Percentiles rank a stretch among this genome's conserved stretches.
Conservation (phyloP, 2,797 vertebrate species). For the Lemur catta region DNA sequence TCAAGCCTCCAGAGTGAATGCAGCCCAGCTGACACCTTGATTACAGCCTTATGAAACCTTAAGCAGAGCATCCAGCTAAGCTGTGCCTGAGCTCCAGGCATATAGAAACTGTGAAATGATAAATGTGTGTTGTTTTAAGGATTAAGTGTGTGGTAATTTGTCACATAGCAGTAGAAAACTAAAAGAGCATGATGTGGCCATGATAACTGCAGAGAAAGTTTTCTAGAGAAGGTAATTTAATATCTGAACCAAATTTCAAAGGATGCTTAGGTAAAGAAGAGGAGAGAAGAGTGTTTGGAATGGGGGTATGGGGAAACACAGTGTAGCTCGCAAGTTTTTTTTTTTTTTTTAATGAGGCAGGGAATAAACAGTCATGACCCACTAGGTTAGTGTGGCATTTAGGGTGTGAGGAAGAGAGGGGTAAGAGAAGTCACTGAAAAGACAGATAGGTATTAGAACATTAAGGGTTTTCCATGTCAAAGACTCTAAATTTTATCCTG, state of each 20-base stretch:
- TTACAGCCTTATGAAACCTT: neutral
- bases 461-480: neutral
- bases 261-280: neutral
- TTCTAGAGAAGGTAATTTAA: neutral
- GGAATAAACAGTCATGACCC: neutral
- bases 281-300: neutral
- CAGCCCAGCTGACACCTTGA: neutral
- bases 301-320: neutral
- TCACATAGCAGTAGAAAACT: neutral
- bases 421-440: neutral
- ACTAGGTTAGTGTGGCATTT: neutral
- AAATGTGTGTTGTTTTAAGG: neutral
- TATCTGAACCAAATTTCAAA: neutral
- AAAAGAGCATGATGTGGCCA: neutral
- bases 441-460: neutral
- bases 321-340: neutral
- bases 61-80: neutral
- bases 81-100: neutral
- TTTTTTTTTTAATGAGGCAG: slow-evolving; percentile 15
- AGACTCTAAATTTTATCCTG: neutral
- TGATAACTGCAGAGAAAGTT: neutral
- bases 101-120: neutral
- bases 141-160: neutral
- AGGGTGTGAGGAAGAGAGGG: neutral
- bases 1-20: neutral